A percentile compares a stretch with the other conserved stretches of the same genome.
These are phyloP conservation scores for Pteromalus puparum DNA, from an alignment of 1,140 invertebrate species.

Conservation along the genomic window DNA sequence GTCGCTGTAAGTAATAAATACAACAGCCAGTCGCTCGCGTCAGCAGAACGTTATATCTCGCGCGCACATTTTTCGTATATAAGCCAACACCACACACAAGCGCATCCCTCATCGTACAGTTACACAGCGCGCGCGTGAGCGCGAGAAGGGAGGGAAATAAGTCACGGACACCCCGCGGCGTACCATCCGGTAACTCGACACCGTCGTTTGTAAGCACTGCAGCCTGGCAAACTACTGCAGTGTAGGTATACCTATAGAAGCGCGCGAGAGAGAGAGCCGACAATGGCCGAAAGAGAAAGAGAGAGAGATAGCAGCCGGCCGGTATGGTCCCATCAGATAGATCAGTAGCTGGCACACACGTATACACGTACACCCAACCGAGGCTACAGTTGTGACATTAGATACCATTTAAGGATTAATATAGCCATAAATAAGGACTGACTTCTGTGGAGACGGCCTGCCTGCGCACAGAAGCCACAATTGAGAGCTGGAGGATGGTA, in stretches of 20 bases:
- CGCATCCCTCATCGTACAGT: constrained; percentile 19
- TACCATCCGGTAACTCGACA: constrained; percentile 76
- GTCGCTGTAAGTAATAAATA: constrained; percentile 56
- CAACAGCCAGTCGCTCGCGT: constrained; percentile 29
- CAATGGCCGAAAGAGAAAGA: constrained; percentile 67
- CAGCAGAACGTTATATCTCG: constrained; percentile 55
- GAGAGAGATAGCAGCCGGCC: constrained; percentile 59
- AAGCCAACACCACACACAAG: background rate
- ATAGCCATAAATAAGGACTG: constrained; percentile 75
- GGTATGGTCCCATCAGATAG: constrained; percentile 65
- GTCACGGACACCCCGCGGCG: constrained; percentile 73
- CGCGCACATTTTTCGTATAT: constrained; percentile 43
- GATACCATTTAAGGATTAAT: constrained; percentile 77
- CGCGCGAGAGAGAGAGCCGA: constrained; percentile 73
- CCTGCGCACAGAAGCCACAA: constrained; percentile 12
- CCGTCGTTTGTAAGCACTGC: constrained; percentile 73
- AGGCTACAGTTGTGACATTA: constrained; percentile 70
- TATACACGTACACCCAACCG: background rate
- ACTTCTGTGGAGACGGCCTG: constrained; percentile 61
- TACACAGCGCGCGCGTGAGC: constrained; percentile 38
- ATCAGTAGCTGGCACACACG: constrained; percentile 62
- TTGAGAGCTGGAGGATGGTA: background rate
- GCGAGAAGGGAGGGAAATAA: constrained; percentile 66
- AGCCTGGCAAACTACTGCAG: constrained; percentile 62
- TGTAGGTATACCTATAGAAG: constrained; percentile 59